Evolutionary conservation across 2,888 invertebrate species (phyloP).

Genomic region (Spodoptera exigua): DNA sequence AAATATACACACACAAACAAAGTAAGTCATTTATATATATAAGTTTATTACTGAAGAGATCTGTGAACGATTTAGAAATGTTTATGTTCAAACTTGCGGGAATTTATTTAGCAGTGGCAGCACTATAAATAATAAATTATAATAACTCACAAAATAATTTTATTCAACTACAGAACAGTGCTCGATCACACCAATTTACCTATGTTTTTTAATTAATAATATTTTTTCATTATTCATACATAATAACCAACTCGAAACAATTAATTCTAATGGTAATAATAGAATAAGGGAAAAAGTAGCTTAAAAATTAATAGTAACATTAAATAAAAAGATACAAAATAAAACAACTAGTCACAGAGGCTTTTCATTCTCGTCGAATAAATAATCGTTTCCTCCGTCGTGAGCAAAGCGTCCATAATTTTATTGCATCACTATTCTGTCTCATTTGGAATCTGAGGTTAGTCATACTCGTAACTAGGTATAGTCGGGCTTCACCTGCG

Average conservation of each 20-base stretch:
- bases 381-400: slow-evolving; percentile 58
- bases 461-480: slow-evolving; percentile 61
- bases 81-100: slow-evolving; percentile 42
- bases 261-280: slow-evolving; percentile 84
- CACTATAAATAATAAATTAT: slow-evolving; percentile 55
- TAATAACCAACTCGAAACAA: slow-evolving; percentile 81
- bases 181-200: slow-evolving; percentile 69
- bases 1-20: slow-evolving; percentile 86
- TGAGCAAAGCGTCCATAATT: slow-evolving; percentile 69
- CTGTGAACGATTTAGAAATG: slow-evolving; percentile 61
- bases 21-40: slow-evolving; percentile 53
- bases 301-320: slow-evolving; percentile 87
- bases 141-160: slow-evolving; percentile 56
- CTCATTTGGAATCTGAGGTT: slow-evolving; percentile 76
- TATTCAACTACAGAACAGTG: slow-evolving; percentile 56
- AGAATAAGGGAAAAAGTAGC: slow-evolving; percentile 76
- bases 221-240: slow-evolving; percentile 68
- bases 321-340: slow-evolving; percentile 81
- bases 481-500: slow-evolving; percentile 76
- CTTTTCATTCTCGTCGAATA: slow-evolving; percentile 59
- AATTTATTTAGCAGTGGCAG: too few relatives aligned
- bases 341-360: slow-evolving; percentile 64
- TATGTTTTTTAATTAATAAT: slow-evolving; percentile 62
- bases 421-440: slow-evolving; percentile 75
- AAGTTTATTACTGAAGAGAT: slow-evolving; percentile 74